Evolutionary conservation across 2,888 invertebrate species (phyloP).

Genomic region (Physocephala rufipes): DNA sequence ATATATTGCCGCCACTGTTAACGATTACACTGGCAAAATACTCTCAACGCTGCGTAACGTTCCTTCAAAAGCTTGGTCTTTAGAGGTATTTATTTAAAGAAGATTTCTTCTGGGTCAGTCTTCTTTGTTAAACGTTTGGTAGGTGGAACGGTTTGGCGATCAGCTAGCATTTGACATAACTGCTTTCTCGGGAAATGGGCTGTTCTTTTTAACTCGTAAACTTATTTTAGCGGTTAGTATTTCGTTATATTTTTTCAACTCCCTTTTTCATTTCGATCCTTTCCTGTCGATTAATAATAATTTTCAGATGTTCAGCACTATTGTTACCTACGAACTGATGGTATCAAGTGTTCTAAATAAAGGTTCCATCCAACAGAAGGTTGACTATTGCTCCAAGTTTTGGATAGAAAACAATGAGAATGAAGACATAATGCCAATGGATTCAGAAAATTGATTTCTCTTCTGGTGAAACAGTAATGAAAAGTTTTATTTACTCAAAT

Average conservation of each 20-base stretch:
- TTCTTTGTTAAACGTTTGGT: not conserved
- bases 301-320: conserved; percentile 72
- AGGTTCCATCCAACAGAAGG: conserved; percentile 52
- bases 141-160: conserved; percentile 59
- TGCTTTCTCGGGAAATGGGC: conserved; percentile 59
- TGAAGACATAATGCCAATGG: conserved; percentile 35
- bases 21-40: conserved; percentile 68
- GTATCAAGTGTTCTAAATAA: conserved; percentile 67
- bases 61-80: conserved; percentile 65
- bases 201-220: conserved; percentile 60
- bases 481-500: no score
- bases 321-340: conserved; percentile 76
- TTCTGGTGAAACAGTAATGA: not conserved
- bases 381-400: conserved; percentile 52
- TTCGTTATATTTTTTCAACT: conserved; percentile 10
- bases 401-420: conserved; percentile 5
- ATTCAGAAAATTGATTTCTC: not conserved
- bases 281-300: no score
- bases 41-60: conserved; percentile 66
- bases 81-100: conserved; percentile 59
- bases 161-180: conserved; percentile 58
- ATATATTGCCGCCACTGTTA: conserved; percentile 67
- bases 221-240: conserved; percentile 58
- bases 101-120: not conserved
- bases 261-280: not conserved